phyloP scores from a whole-genome alignment of 2,888 invertebrate species.

The Nephrocerus scutellatus region DNA sequence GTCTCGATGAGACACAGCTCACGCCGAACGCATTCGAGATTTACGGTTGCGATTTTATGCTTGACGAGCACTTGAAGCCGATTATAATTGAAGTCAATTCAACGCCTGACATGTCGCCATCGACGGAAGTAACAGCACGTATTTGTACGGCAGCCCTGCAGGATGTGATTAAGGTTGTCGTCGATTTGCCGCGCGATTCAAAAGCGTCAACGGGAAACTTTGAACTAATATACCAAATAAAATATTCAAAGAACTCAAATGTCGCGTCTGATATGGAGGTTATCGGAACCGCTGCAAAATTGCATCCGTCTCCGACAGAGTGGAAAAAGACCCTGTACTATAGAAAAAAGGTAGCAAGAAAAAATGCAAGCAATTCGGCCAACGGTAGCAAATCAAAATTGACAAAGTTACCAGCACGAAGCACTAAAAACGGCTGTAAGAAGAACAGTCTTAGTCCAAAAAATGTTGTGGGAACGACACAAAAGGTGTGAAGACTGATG shows the following conservation, averaged over 20 bases:
- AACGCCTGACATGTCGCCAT: constrained; percentile 73
- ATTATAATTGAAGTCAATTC: constrained; percentile 93
- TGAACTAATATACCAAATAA: constrained; percentile 35
- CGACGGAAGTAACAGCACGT: constrained; percentile 74
- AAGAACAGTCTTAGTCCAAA: too few species aligned
- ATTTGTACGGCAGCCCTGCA: constrained; percentile 75
- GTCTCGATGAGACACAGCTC: constrained; percentile 64
- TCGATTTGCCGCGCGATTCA: constrained; percentile 40
- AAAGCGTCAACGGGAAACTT: constrained; percentile 54
- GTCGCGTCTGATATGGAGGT: not conserved
- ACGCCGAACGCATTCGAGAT: constrained; percentile 76
- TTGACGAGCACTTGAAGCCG: constrained; percentile 75
- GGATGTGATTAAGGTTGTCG: constrained; percentile 77
- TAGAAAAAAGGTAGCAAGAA: too few species aligned
- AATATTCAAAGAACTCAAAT: not conserved
- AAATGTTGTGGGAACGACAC: too few species aligned
- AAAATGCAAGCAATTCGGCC: too few species aligned
- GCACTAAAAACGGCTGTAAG: too few species aligned
- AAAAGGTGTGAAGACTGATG: too few species aligned
- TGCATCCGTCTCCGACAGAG: too few species aligned
- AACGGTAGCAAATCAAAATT: too few species aligned
- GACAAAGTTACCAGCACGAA: too few species aligned
- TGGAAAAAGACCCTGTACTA: too few species aligned
- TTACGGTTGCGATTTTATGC: constrained; percentile 88
- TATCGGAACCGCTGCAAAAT: too few species aligned